Base-by-base conservation (phyloP, 2,888 invertebrate genomes). In the Pyrgus malvae region DNA sequence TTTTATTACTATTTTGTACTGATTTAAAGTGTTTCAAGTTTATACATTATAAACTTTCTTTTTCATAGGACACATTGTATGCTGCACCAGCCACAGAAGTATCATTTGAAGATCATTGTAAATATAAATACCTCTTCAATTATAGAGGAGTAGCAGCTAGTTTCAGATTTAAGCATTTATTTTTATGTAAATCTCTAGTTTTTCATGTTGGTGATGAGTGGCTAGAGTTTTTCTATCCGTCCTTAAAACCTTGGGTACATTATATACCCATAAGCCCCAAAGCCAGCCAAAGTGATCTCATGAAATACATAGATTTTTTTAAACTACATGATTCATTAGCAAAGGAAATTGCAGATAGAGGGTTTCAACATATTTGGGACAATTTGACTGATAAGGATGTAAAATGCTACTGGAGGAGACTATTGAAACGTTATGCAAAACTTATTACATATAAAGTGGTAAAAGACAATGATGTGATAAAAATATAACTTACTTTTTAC, bases 121-220 rank as follows among this genome's bases (percentile, higher is more conserved):
- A 93, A 79, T 98, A 94, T 82, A 97, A 97, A 80, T 99, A 97
- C 79, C 90, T 99, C 33, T 98, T 99, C 76, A 99, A 99, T 89
- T 99, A 97, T 76, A 93, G 98, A 62, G 99, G 99, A 1, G 98
- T 99, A 0, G 98, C 99, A 2, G 99, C 99, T 7, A 98, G 98
- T 79, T 99, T 99, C 74, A 92, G 99, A n/a, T 93, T 98, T 49
- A 98, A 98, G 77, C 98, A 99, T 85, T 91, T 99, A 35, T 97
- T 99, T 70, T 87, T 99, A 0, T 99, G 99, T 76, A 94, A 95
- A 67, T 98, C 98, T 0, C 81, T 98, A 31, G 96, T 99, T 0
- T 97, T 98, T 71, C 98, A 99, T 78, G 97, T 98, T 1, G 98
- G 98, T 0, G 91, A 96, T 65, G 96, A 98, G 61, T 99, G 98